Evolutionary conservation across 1,140 invertebrate genomes (phyloP), one percentile per base, ranked within the genome.

Genomic region (Octopus bimaculoides): DNA sequence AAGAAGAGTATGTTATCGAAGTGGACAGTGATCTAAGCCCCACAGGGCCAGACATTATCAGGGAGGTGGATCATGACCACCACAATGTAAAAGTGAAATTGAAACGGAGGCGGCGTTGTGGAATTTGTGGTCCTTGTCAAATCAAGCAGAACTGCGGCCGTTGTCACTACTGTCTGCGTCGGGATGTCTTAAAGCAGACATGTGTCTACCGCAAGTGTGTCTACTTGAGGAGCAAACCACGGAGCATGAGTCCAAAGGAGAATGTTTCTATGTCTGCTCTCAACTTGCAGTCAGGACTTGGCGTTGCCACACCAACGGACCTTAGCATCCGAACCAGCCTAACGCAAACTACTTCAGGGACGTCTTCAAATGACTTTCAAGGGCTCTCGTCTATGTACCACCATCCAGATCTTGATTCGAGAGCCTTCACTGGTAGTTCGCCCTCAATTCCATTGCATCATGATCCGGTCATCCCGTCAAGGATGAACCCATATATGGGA

Each of bases 131-230:
- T 4, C 88, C 88, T 4, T 88, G 86, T 82, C 87, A 86, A 80
- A 82, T 87, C 20, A 86, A 87, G 78, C 84, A 87, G 69, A 87
- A 89, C 77, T 88, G 87, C 81, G 84, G 84, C 83, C 85, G 86
- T 77, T 88, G 87, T 82, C 84, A 87, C 76, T 86, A 85, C 78
- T 89, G 87, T 81, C 69, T 88, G 54, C 79, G 86, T n/a, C 84
- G 85, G 71, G 85, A 86, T 78, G 84, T 89, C 5, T 80, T 89
- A 6, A 89, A 89, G 80, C 88, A 89, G 76, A 86, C 87, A 2
- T 89, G 88, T 80, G 86, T 89, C 52, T 89, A 89, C 78, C 66
- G 88, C 71, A 89, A 88, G 80, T 88, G 87, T 85, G 82, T 88
- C 5, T 89, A 88, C 80, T 82, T 88, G 66, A 82, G 87, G 54